Evolutionary conservation across 1,140 invertebrate genomes (phyloP).

Genomic region (Maconellicoccus hirsutus): DNA sequence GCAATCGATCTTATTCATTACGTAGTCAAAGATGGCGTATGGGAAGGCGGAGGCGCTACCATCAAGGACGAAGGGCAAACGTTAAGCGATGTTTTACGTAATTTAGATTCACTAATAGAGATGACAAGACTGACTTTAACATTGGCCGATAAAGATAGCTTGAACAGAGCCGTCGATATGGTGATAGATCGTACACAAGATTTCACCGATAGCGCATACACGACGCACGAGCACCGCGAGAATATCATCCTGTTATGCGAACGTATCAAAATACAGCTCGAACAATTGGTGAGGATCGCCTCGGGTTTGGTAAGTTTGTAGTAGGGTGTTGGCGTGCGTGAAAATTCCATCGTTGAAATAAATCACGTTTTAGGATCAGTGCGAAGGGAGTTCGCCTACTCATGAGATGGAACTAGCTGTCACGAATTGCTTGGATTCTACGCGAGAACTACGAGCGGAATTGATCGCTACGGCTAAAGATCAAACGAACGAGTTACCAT

Average conservation of each 20-base stretch:
- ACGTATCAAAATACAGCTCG: conserved; percentile 69
- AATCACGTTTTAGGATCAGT: conserved; percentile 37
- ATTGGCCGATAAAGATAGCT: conserved; percentile 43
- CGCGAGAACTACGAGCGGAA: conserved; percentile 61
- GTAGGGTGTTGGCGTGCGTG: no score
- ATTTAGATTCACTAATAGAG: conserved; percentile 74
- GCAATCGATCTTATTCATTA: conserved; percentile 97
- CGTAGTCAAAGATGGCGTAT: conserved; percentile 86
- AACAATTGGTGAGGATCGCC: conserved; percentile 71
- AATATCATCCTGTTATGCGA: conserved; percentile 86
- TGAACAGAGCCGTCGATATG: conserved; percentile 72
- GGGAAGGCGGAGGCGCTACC: conserved; percentile 36
- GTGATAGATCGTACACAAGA: conserved; percentile 93
- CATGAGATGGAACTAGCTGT: conserved; percentile 66
- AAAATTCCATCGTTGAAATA: no score
- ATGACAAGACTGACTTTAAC: conserved; percentile 43
- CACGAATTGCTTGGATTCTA: conserved; percentile 53
- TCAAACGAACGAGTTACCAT: conserved; percentile 56
- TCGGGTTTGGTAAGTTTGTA: conserved; percentile 68
- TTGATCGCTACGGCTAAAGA: conserved; percentile 59
- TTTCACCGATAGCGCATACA: conserved; percentile 98
- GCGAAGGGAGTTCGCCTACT: conserved; percentile 42
- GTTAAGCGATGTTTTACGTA: conserved; percentile 63
- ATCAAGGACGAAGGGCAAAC: conserved; percentile 46
- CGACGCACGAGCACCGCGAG: conserved; percentile 90